phyloP scores from a whole-genome alignment of 2,888 invertebrate genomes.

The Oeneis ivallda region DNA sequence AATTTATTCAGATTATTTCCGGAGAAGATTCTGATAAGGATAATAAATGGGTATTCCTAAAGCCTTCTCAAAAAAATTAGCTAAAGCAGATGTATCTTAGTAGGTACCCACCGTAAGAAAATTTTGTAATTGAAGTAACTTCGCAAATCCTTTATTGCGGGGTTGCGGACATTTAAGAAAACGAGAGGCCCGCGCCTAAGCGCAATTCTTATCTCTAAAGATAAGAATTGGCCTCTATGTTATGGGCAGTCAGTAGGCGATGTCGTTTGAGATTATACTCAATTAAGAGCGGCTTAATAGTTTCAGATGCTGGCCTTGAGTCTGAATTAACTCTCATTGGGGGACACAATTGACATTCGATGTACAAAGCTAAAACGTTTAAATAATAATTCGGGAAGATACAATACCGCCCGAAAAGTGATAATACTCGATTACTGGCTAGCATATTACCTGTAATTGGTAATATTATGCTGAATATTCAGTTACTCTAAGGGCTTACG shows the following conservation, averaged over 20 bases:
- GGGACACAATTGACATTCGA: conserved; percentile 1
- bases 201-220: too few relatives aligned
- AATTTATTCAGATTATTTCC: too few relatives aligned
- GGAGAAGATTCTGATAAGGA: too few relatives aligned
- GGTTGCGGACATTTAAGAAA: not conserved
- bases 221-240: not conserved
- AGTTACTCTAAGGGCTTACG: too few relatives aligned
- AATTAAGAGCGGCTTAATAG: conserved; percentile 11
- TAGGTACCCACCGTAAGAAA: too few relatives aligned
- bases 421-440: too few relatives aligned
- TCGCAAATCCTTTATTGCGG: not conserved
- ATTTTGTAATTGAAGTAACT: too few relatives aligned
- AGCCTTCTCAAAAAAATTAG: too few relatives aligned
- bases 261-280: conserved; percentile 8
- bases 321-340: not conserved
- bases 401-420: not conserved
- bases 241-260: not conserved
- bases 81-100: too few relatives aligned
- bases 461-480: too few relatives aligned
- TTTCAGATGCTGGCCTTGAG: not conserved
- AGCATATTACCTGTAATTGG: too few relatives aligned
- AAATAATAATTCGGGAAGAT: not conserved
- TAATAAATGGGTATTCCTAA: too few relatives aligned
- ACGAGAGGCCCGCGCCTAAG: not conserved
- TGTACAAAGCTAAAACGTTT: not conserved